phyloP scores from a whole-genome alignment of 2,797 vertebrate genomes.

The Danio tinwini region DNA sequence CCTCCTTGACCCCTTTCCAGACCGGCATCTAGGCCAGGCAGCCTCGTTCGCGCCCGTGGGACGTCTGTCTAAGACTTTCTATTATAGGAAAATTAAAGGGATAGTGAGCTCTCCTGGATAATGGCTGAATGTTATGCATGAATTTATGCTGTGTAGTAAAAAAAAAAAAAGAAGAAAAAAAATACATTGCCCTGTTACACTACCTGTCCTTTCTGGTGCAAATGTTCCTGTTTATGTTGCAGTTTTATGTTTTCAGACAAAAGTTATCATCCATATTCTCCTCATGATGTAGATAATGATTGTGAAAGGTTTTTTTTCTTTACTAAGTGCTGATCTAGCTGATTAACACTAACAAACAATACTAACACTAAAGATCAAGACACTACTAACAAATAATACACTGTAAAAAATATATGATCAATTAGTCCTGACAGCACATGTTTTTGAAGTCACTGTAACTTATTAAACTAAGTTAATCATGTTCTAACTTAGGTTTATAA shows the following conservation, averaged over 20 bases:
- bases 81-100: constrained; percentile 60
- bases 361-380: too few relatives aligned
- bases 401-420: too few relatives aligned
- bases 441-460: too few relatives aligned
- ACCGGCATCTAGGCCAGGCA: constrained; percentile 65
- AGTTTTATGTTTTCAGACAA: neutral
- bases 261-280: neutral
- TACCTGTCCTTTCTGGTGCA: constrained; percentile 3
- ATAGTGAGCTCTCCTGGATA: constrained; percentile 41
- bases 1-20: constrained; percentile 66
- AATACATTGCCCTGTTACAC: neutral
- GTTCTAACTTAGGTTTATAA: too few relatives aligned
- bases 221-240: constrained; percentile 14
- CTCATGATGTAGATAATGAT: neutral
- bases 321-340: too few relatives aligned
- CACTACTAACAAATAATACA: too few relatives aligned
- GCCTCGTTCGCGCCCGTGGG: constrained; percentile 44
- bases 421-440: too few relatives aligned
- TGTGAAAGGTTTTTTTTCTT: neutral
- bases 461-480: too few relatives aligned
- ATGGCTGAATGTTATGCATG: constrained; percentile 28
- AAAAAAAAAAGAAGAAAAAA: constrained; percentile 12
- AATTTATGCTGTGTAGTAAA: constrained; percentile 49
- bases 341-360: too few relatives aligned
- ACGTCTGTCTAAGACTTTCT: constrained; percentile 59